These are phyloP conservation scores for Poeciliopsis presidionis DNA, from an alignment of 2,797 vertebrate genomes.

Conservation along the genomic window DNA sequence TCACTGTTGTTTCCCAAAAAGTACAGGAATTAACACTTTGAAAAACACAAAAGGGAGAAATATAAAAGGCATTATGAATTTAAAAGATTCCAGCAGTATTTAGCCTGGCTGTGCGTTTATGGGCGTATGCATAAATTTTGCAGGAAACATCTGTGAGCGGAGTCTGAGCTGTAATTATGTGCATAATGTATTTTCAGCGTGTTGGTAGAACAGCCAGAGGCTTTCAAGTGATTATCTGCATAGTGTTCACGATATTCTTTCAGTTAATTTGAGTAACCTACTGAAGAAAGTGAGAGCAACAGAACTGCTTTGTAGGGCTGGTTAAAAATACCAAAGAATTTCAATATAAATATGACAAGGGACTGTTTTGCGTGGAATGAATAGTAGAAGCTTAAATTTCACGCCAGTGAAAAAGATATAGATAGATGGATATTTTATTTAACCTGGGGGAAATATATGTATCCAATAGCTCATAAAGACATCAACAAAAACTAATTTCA, in stretches of 20 bases:
- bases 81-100: conserved; percentile 10
- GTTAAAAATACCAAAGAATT: conserved; percentile 6
- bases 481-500: too few relatives aligned
- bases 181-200: conserved; percentile 29
- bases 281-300: conserved; percentile 2
- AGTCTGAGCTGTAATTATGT: conserved; percentile 39
- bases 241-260: conserved; percentile 22
- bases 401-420: not conserved
- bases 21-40: not conserved
- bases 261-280: conserved; percentile 11
- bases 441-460: too few relatives aligned
- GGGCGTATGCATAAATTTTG: conserved; percentile 27
- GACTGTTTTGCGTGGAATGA: not conserved
- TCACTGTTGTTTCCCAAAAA: not conserved
- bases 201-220: conserved; percentile 39
- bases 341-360: not conserved
- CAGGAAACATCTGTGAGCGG: conserved; percentile 35
- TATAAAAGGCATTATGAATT: conserved; percentile 28
- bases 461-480: too few relatives aligned
- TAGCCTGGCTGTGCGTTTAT: conserved; percentile 20
- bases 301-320: conserved; percentile 2
- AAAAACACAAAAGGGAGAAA: conserved; percentile 15
- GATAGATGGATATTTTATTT: too few relatives aligned
- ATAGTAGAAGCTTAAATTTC: not conserved
- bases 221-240: conserved; percentile 27